Evolutionary conservation across 2,113 vertebrate species (phyloP).

Genomic region (Xenotilapia flavipinnis): DNA sequence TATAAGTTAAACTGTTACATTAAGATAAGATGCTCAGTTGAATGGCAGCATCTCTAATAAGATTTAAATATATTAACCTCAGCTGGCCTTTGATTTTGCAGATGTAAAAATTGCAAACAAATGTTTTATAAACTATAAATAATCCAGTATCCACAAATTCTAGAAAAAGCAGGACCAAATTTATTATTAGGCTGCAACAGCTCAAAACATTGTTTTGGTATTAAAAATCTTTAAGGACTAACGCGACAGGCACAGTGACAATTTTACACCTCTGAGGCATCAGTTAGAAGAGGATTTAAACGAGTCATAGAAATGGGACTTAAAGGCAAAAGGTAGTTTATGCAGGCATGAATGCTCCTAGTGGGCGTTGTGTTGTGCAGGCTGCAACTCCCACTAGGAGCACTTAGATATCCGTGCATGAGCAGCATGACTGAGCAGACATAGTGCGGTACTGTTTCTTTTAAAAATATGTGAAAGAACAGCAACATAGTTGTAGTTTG

Average conservation of each 20-base stretch:
- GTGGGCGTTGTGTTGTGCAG: background rate
- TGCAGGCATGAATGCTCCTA: background rate
- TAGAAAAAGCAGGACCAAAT: background rate
- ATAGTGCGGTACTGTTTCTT: background rate
- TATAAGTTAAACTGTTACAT: background rate
- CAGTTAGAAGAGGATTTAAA: background rate
- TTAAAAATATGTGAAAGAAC: background rate
- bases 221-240: background rate
- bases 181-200: background rate
- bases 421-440: background rate
- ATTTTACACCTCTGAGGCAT: background rate
- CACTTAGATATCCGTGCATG: background rate
- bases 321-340: background rate
- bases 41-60: background rate
- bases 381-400: background rate
- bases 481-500: background rate
- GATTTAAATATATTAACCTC: background rate
- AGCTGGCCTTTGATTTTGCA: background rate
- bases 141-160: background rate
- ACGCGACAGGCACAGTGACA: background rate
- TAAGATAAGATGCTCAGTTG: background rate
- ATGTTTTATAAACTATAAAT: background rate
- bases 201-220: background rate
- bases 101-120: background rate
- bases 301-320: fast-evolving